Base-by-base conservation (phyloP, 2,888 invertebrate genomes). In the Chrysomela aeneicollis region DNA sequence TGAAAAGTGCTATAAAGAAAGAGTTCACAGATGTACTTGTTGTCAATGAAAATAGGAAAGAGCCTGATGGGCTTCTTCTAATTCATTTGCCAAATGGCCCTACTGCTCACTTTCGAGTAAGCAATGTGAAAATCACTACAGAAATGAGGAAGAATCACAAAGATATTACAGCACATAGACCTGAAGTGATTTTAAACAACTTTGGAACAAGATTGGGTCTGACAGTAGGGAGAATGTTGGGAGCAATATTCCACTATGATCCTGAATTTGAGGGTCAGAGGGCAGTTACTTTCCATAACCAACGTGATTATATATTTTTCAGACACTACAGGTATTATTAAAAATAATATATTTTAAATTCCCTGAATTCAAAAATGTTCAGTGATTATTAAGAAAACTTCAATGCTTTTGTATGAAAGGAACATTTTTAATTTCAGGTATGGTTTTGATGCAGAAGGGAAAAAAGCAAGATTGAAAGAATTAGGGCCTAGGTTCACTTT, bases 251-350 rank as follows among this genome's bases (percentile, higher is more conserved):
- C 81, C 97, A 98, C 82, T 95, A 95, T 82, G 91, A 95, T 82
- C 98, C 99, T 0, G 91, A 99, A 82, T 99, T 97, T 83, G 89
- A 89, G 70, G 98, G 98, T 0, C 87, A 97, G 2, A 87, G 98
- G 67, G 95, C 92, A 0, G 95, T 97, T 67, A 98, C 98, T 30
- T 98, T 99, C 82, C 99, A 99, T 83, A 99, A 99, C 85, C 99
- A 99, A 82, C 87, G 99, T 65, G 99, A 99, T 85, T 99, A 94
- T 81, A 95, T 99, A 75, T 99, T 99, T 85, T 98, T 99, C 81
- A 89, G 99, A 63, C 98, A 99, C 83, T 98, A 99, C 83, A 89
- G 97, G 90, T 82, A 73, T 42, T 59, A 17, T 35, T 32, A 21
- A n/a, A n/a, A n/a, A n/a, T n/a, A n/a, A n/a, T n/a, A n/a, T n/a